Conservation (phyloP, 1,140 invertebrate genomes). For the Aphelenchoides fujianensis region DNA sequence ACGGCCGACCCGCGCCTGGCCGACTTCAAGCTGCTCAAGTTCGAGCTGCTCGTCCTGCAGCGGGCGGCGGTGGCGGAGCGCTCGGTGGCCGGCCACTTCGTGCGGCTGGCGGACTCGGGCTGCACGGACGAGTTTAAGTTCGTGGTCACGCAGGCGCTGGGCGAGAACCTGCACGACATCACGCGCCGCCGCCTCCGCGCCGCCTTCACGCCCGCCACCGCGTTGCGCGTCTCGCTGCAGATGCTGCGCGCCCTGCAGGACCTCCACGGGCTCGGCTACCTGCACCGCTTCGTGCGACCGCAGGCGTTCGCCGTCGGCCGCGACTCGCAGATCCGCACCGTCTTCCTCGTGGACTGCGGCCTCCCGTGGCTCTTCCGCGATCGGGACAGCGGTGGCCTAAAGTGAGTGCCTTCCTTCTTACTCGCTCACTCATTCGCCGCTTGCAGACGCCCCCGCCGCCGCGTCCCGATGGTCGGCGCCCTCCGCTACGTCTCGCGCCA, state of each 20-base stretch:
- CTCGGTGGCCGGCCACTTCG: background rate
- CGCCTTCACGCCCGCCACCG: background rate
- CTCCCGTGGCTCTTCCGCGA: background rate
- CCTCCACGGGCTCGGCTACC: background rate
- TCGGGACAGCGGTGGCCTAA: background rate
- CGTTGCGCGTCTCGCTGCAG: conserved; percentile 1
- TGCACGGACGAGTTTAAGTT: background rate
- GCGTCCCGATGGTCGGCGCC: background rate
- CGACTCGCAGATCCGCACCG: background rate
- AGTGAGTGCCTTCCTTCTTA: background rate
- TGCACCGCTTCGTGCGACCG: background rate
- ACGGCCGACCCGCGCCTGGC: background rate
- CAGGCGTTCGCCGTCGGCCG: background rate
- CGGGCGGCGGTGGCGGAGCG: background rate
- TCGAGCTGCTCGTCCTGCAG: background rate
- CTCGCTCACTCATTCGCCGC: background rate
- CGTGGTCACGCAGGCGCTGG: background rate
- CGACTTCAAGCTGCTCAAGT: conserved; percentile 2
- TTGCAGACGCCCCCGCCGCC: background rate
- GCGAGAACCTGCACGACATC: background rate
- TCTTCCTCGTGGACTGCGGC: background rate
- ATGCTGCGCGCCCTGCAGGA: conserved; percentile 1
- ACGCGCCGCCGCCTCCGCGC: background rate
- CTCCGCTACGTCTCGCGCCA: background rate
- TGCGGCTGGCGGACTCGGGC: background rate